A percentile compares a stretch with the other conserved stretches of the same genome.
These are phyloP conservation scores for Alsophila aescularia DNA, from an alignment of 2,888 invertebrate genomes.

Conservation along the genomic window DNA sequence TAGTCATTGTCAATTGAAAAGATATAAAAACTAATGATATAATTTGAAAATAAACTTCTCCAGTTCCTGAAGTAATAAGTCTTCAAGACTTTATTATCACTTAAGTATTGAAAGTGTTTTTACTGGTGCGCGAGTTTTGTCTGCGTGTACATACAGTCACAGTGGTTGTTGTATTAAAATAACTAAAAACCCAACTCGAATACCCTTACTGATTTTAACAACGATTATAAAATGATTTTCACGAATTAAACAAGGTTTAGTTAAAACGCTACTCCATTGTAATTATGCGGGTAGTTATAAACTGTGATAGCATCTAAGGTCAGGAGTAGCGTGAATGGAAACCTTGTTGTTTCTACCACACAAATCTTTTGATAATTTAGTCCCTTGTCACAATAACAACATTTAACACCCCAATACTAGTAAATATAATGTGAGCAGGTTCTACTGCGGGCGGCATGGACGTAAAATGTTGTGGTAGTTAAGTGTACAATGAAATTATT, in stretches of 20 bases:
- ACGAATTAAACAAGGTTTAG: slow-evolving; percentile 21
- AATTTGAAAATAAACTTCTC: too few species aligned
- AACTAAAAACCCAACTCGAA: not conserved
- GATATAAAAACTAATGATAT: too few species aligned
- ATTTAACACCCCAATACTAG: not conserved
- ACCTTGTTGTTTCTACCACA: slow-evolving; percentile 24
- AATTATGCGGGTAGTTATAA: slow-evolving; percentile 40
- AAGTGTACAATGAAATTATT: slow-evolving; percentile 26
- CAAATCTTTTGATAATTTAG: slow-evolving; percentile 1
- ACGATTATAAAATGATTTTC: slow-evolving; percentile 12
- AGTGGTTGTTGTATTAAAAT: too few species aligned
- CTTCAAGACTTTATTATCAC: too few species aligned
- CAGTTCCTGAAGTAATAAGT: too few species aligned
- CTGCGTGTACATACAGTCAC: too few species aligned
- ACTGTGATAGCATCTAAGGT: slow-evolving; percentile 40
- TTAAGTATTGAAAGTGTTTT: too few species aligned
- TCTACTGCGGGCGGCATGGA: slow-evolving; percentile 5
- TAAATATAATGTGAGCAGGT: not conserved
- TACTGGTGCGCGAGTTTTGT: too few species aligned
- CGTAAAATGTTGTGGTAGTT: slow-evolving; percentile 1
- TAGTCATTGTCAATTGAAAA: too few species aligned
- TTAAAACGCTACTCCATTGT: slow-evolving; percentile 31
- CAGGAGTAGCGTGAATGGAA: slow-evolving; percentile 41
- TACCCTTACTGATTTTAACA: not conserved
- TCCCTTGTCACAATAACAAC: slow-evolving; percentile 8